These are phyloP conservation scores for Herminia tarsipennalis DNA, from an alignment of 2,888 invertebrate genomes.

Conservation along the genomic window DNA sequence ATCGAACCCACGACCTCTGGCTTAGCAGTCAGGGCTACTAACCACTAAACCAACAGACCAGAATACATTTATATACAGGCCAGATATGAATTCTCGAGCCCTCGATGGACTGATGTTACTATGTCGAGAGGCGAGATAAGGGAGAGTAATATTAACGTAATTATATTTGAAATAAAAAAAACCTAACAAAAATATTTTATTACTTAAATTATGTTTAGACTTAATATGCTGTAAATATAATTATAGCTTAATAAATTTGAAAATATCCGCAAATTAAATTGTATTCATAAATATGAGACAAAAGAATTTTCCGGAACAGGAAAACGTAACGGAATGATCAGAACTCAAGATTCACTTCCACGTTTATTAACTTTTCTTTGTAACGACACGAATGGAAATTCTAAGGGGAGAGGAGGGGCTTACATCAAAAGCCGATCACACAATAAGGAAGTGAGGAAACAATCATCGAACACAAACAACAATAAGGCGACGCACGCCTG, in stretches of 20 bases:
- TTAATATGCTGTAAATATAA: background rate
- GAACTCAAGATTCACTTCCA: constrained; percentile 29
- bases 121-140: no score
- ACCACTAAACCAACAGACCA: no score
- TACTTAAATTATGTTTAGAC: no score
- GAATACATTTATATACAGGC: no score
- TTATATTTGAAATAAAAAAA: no score
- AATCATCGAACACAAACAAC: constrained; percentile 41
- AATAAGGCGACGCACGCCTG: constrained; percentile 26
- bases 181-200: no score
- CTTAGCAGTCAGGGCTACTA: no score
- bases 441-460: constrained; percentile 43
- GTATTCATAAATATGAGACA: constrained; percentile 29
- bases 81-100: no score
- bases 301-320: constrained; percentile 31
- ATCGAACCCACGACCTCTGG: no score
- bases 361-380: constrained; percentile 46
- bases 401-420: constrained; percentile 19
- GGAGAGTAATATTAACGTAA: no score
- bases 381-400: constrained; percentile 43
- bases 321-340: constrained; percentile 40
- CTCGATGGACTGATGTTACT: no score
- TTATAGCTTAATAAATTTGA: background rate
- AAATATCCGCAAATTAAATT: constrained; percentile 22
- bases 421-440: constrained; percentile 44